These are phyloP conservation scores for Heliconius cydno DNA, from an alignment of 2,888 invertebrate genomes.

Conservation along the genomic window DNA sequence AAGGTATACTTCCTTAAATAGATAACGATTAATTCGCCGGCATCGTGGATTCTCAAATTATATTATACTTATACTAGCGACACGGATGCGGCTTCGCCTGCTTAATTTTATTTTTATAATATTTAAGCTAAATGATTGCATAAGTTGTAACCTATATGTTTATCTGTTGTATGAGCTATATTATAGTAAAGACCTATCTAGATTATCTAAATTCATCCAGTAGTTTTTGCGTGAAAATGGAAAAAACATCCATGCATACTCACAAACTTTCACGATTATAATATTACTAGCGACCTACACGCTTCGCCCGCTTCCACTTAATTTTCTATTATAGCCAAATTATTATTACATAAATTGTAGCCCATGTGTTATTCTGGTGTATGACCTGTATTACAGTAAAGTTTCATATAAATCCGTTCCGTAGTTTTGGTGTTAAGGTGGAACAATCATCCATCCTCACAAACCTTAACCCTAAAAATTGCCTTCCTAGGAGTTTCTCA, in stretches of 20 bases:
- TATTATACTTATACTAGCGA: neutral
- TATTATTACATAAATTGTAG: neutral
- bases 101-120: neutral
- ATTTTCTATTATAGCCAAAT: neutral
- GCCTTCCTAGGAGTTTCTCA: constrained; percentile 13
- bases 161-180: too few relatives aligned
- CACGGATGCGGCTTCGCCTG: neutral
- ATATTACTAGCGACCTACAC: neutral
- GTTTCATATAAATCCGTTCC: too few relatives aligned
- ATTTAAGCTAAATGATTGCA: neutral
- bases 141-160: neutral
- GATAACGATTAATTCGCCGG: constrained; percentile 58
- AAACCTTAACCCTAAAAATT: neutral
- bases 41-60: constrained; percentile 31
- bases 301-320: neutral
- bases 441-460: too few relatives aligned
- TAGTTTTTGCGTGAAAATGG: too few relatives aligned
- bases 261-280: too few relatives aligned
- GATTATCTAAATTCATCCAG: too few relatives aligned
- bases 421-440: too few relatives aligned
- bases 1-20: constrained; percentile 78
- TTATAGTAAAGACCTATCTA: neutral
- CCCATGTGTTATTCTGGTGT: neutral
- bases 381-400: neutral
- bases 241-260: too few relatives aligned